Evolutionary conservation across 2,113 vertebrate genomes (phyloP).

Genomic region (Octodon degus): DNA sequence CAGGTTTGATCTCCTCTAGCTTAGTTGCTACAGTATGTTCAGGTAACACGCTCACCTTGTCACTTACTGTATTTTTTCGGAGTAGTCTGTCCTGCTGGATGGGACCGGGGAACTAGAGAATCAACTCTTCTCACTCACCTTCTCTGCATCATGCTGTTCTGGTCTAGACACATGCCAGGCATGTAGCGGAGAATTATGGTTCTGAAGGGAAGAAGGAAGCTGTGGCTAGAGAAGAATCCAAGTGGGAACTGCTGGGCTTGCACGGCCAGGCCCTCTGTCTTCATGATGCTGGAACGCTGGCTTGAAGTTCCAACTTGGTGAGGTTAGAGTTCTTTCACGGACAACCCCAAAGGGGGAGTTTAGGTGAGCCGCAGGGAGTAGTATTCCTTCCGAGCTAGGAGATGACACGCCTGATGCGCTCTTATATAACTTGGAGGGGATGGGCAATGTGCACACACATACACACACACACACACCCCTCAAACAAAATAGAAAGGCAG

Average conservation of each 20-base stretch:
- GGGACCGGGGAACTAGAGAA: not conserved
- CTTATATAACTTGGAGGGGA: slow-evolving; percentile 82
- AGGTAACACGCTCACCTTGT: not conserved
- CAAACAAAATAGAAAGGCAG: slow-evolving; percentile 76
- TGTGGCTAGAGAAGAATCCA: not conserved
- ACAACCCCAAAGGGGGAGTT: not conserved
- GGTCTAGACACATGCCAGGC: not conserved
- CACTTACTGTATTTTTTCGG: not conserved
- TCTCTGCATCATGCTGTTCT: not conserved
- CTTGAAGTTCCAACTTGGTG: not conserved
- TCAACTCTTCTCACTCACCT: not conserved
- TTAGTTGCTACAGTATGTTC: not conserved
- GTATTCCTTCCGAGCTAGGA: slow-evolving; percentile 75
- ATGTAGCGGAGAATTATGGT: not conserved
- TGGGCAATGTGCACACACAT: slow-evolving; percentile 66
- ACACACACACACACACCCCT: slow-evolving; percentile 63
- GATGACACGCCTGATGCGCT: slow-evolving; percentile 77
- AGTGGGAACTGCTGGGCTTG: fast-evolving
- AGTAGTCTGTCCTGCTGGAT: not conserved
- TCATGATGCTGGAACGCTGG: fast-evolving
- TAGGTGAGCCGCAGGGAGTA: not conserved
- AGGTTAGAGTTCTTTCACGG: slow-evolving; percentile 25
- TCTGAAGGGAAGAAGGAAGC: not conserved
- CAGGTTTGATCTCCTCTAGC: not conserved
- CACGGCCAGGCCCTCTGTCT: not conserved